Conservation (phyloP, 2,797 vertebrate genomes). For the Lacerta viridis region DNA sequence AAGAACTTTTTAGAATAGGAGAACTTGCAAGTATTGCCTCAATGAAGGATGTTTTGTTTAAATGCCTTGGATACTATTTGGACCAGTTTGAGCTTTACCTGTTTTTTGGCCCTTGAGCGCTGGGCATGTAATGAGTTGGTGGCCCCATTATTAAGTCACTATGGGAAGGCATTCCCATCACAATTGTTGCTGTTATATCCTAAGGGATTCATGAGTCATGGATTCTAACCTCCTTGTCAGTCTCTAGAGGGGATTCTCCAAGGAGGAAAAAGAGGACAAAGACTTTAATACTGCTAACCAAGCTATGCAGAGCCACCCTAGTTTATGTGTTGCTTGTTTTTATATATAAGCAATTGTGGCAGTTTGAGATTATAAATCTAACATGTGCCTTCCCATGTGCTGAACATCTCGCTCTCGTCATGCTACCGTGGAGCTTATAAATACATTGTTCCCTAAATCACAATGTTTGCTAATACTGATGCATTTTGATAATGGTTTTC, state of each 20-base stretch:
- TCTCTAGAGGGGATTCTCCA: background rate
- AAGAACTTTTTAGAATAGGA: background rate
- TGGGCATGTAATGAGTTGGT: background rate
- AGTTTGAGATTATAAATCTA: background rate
- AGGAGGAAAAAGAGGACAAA: background rate
- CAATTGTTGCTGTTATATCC: background rate
- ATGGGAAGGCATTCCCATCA: background rate
- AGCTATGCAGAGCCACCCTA: background rate
- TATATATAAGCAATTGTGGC: background rate
- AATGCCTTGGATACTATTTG: background rate
- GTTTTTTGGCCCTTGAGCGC: background rate
- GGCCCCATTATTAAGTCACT: background rate
- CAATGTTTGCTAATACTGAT: background rate
- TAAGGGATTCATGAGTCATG: background rate
- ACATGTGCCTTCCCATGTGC: background rate
- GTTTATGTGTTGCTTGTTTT: background rate
- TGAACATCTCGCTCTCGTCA: background rate
- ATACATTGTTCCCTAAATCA: background rate
- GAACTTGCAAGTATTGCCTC: background rate
- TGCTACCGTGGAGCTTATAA: background rate
- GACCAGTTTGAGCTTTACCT: background rate
- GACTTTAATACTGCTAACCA: background rate
- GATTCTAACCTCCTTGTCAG: background rate
- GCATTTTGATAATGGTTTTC: background rate
- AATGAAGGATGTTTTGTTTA: background rate